Base-by-base conservation (phyloP, 2,888 invertebrate species). In the Carabus problematicus region DNA sequence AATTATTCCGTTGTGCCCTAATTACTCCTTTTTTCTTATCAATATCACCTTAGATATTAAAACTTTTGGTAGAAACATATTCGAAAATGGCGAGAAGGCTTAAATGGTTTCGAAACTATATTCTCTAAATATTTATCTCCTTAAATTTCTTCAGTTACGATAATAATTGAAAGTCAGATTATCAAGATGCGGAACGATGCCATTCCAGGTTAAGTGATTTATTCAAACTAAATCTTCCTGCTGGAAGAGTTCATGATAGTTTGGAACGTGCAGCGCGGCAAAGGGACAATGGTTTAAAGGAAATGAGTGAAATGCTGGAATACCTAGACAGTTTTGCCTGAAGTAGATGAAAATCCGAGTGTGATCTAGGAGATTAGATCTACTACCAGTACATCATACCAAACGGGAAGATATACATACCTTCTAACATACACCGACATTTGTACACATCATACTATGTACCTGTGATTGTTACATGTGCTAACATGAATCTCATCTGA, bases 81-180 rank as follows among this genome's bases (percentile, higher is more conserved):
- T 68, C 42, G 42, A 67, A 59, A 60, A 68, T 43, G 14, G n/a
- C 1, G 47, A 40, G 69, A 62, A 18, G 47, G 62, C 47, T 56
- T 62, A 39, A 55, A 55, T 12, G 61, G 47, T 42, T 69, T 62
- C 52, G 19, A 61, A 56, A 14, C 16, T 41, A 52, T 67, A 49
- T 67, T 69, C 59, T 70, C 42, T 42, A 69, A 62, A 47, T 68
- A 52, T 18, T 64, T 52, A 74, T 78, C 49, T 40, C 69, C 64
- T 14, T 93, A 75, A 92, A 90, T 78, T 90, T 89, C 81, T 94
- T 93, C 79, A 93, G 93, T 72, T 93, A 94, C 0, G 86, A 86
- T 72, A 93, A 94, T 83, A 94, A 94, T 8, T 94, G 94, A 82
- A 83, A 55, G 8, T 12, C 14, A 8, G 39, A 55, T 7, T 62